Conservation (phyloP, 2,113 vertebrate species). For the Salminus brasiliensis region DNA sequence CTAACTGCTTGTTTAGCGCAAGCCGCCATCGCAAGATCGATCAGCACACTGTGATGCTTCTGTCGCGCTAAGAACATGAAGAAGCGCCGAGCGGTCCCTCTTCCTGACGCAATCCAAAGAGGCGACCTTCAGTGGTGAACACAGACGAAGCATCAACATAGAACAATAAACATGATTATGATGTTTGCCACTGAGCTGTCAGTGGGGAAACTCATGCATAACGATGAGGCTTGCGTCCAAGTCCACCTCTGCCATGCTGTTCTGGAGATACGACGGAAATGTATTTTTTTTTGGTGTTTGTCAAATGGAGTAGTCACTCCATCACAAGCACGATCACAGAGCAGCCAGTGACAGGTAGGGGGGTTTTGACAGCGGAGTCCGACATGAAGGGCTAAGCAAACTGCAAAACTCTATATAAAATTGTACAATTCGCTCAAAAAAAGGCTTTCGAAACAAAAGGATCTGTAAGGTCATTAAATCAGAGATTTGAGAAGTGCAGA, state of each 20-base stretch:
- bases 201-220: conserved; percentile 22
- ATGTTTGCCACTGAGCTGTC: conserved; percentile 30
- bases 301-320: background rate
- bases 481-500: background rate
- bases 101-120: background rate
- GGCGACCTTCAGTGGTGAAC: conserved; percentile 9
- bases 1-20: background rate
- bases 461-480: too few species aligned
- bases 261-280: background rate
- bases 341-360: background rate
- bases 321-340: background rate
- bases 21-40: background rate
- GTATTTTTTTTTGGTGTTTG: background rate
- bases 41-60: conserved; percentile 30
- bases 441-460: background rate
- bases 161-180: conserved; percentile 26
- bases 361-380: background rate
- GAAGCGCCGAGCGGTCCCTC: background rate
- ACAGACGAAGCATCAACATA: conserved; percentile 9
- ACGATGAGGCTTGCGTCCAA: conserved; percentile 15
- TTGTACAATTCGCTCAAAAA: background rate
- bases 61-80: background rate
- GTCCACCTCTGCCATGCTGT: background rate
- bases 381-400: background rate
- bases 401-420: background rate